A percentile compares a stretch with the other conserved stretches of the same genome.
These are phyloP conservation scores for Notarius lentiginosus DNA, from an alignment of 2,113 vertebrate genomes.

Conservation along the genomic window DNA sequence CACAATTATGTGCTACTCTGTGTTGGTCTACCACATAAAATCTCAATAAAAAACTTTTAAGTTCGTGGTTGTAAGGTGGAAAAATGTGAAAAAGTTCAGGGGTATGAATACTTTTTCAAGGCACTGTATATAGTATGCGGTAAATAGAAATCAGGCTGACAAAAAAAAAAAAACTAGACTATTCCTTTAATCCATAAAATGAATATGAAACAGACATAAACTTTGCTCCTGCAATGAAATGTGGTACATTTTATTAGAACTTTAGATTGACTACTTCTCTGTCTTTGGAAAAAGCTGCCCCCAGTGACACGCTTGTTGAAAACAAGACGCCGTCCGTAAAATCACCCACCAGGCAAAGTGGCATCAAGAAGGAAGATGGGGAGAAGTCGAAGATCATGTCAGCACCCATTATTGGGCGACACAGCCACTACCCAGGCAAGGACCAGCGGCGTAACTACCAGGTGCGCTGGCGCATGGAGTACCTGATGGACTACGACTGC, in stretches of 20 bases:
- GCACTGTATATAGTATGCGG: background rate
- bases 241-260: background rate
- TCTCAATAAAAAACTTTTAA: no score
- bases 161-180: background rate
- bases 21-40: background rate
- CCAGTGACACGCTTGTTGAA: conserved; percentile 20
- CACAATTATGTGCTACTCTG: no score
- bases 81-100: no score
- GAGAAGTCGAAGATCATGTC: conserved; percentile 33
- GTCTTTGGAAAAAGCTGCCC: conserved; percentile 50
- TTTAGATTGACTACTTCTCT: background rate
- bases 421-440: conserved; percentile 77
- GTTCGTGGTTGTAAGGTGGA: no score
- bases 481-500: conserved; percentile 90
- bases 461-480: conserved; percentile 85
- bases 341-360: conserved; percentile 18
- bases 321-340: conserved; percentile 5
- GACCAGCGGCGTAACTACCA: conserved; percentile 90
- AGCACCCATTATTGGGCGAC: conserved; percentile 46
- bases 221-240: background rate
- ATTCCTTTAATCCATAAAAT: background rate
- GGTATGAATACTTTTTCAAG: no score
- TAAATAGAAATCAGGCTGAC: background rate
- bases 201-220: background rate
- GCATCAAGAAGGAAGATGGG: conserved; percentile 54